Evolutionary conservation across 1,140 invertebrate species (phyloP), one percentile per base, ranked within the genome.

Genomic region (Ectropis grisescens): DNA sequence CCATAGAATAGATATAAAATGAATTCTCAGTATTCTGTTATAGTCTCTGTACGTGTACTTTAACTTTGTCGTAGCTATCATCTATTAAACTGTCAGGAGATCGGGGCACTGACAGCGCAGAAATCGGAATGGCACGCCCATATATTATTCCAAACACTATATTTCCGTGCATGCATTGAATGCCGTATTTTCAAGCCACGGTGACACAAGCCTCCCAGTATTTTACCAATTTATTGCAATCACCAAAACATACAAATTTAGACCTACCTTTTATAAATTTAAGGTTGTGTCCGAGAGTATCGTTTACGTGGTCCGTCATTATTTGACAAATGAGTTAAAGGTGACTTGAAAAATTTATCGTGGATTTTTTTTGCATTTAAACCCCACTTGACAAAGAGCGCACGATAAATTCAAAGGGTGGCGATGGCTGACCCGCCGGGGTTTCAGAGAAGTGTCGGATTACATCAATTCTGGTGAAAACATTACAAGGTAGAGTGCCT

Each of bases 321-420:
- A 50, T 51, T 68, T 69, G 60, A 69, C 55, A 69, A 69, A 69
- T 54, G 60, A 69, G 47, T 46, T 47, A 47, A 57, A 53, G 53
- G 50, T 65, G 67, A 71, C 64, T 68, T 40, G 61, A 50, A 56
- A 66, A 48, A 66, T 67, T 64, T 68, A 60, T 55, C 43, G 52
- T 43, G 51, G 47, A 54, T 59, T 69, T 56, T 44, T 71, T 72
- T 67, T 67, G 50, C 57, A 67, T 61, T 57, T 57, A 58, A 44
- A 35, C 48, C 36, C 41, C 39, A 41, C 29, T 47, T 48, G 56
- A 70, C 58, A 58, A 65, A 55, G 61, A 55, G 52, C 37, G 40
- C 35, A 49, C 60, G 49, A 68, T 71, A 60, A 71, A 71, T 71
- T 65, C 43, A 57, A 55, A 56, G 50, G 50, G 53, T 3, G 16